Evolutionary conservation across 2,797 vertebrate genomes (phyloP).

Genomic region (Pipistrellus nathusii): DNA sequence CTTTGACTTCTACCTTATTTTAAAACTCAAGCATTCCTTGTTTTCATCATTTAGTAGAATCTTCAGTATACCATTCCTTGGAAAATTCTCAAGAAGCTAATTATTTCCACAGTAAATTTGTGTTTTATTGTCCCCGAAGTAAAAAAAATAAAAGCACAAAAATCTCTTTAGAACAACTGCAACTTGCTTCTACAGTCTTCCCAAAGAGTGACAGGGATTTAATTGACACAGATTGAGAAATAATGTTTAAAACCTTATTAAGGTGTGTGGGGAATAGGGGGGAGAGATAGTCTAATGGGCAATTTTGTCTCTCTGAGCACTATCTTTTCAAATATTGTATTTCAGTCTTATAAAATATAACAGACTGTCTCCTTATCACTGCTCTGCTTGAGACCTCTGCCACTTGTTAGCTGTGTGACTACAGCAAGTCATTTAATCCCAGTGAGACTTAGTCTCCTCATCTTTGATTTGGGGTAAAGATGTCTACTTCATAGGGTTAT

Average conservation of each 20-base stretch:
- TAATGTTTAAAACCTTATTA: background rate
- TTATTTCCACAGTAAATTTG: conserved; percentile 55
- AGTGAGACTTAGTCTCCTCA: background rate
- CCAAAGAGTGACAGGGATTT: background rate
- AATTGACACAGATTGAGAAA: background rate
- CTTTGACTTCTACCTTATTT: conserved; percentile 43
- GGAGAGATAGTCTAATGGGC: background rate
- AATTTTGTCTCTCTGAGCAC: background rate
- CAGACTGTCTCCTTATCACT: background rate
- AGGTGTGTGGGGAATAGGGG: background rate
- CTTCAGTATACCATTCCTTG: background rate
- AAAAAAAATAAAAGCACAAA: conserved; percentile 36
- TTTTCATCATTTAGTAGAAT: conserved; percentile 21
- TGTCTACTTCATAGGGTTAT: background rate
- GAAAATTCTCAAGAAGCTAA: background rate
- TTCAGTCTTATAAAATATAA: background rate
- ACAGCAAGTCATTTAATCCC: background rate
- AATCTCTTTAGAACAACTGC: background rate
- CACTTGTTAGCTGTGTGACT: background rate
- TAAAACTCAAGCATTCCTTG: background rate
- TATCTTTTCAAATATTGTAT: conserved; percentile 24
- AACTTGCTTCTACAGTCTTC: background rate
- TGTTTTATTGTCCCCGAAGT: conserved; percentile 42
- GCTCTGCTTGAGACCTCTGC: background rate
- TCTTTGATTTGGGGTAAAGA: background rate